Percentiles rank a stretch among this genome's conserved stretches.
Conservation (phyloP, 2,888 invertebrate genomes). For the Schrankia costaestrigalis region DNA sequence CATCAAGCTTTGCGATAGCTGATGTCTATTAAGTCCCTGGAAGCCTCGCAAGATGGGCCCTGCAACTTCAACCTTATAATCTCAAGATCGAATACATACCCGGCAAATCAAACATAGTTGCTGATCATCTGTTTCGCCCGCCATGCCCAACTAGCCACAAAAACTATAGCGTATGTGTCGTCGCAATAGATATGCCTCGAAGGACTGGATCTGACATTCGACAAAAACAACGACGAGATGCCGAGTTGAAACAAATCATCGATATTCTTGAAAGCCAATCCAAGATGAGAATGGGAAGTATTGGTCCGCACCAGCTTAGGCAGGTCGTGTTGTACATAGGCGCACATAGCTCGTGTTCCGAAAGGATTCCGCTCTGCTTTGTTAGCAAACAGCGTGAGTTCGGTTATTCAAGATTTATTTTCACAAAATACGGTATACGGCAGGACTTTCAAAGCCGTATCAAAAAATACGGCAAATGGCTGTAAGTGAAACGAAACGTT, state of each 20-base stretch:
- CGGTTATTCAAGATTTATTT: too few species aligned
- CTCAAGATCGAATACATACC: constrained; percentile 14
- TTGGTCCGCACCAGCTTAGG: too few species aligned
- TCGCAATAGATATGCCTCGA: background rate
- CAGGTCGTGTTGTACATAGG: too few species aligned
- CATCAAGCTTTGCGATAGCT: constrained; percentile 20
- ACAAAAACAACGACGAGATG: constrained; percentile 8
- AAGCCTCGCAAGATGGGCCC: constrained; percentile 16
- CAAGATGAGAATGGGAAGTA: constrained; percentile 5
- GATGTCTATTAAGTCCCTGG: constrained; percentile 14
- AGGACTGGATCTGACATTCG: background rate
- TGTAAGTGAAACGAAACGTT: too few species aligned
- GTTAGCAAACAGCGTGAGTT: too few species aligned
- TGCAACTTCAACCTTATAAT: constrained; percentile 15
- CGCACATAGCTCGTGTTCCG: too few species aligned
- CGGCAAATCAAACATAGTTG: constrained; percentile 16
- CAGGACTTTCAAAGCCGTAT: too few species aligned
- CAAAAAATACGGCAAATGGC: too few species aligned
- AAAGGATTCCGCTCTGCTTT: too few species aligned
- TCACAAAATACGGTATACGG: too few species aligned
- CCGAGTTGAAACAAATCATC: constrained; percentile 4
- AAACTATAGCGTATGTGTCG: background rate
- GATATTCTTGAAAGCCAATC: background rate
- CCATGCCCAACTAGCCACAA: background rate
- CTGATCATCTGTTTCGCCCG: constrained; percentile 8